Evolutionary conservation across 2,797 vertebrate species (phyloP).

Genomic region (Choloepus didactylus): DNA sequence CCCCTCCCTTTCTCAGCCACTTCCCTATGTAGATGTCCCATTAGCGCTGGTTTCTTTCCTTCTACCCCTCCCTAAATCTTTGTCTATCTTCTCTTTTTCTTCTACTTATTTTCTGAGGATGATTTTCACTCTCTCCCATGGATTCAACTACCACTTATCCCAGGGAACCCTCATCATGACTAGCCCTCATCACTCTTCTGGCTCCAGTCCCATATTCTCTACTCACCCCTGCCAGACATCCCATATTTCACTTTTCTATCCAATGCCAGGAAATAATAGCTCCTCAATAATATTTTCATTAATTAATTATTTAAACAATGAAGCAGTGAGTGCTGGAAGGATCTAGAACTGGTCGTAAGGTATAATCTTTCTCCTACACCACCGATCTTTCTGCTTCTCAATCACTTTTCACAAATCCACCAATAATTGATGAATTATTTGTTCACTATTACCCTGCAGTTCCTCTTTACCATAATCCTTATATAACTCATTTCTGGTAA

Average conservation of each 20-base stretch:
- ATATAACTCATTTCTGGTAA: not conserved
- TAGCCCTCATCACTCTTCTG: not conserved
- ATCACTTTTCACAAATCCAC: not conserved
- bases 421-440: constrained; percentile 34
- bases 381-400: not conserved
- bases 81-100: not conserved
- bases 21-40: constrained; percentile 34
- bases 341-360: not conserved
- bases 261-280: not conserved
- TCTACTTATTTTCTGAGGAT: not conserved
- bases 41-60: not conserved
- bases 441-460: not conserved
- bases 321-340: not conserved
- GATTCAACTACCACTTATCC: not conserved
- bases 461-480: not conserved
- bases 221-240: not conserved
- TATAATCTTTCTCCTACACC: not conserved
- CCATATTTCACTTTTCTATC: not conserved
- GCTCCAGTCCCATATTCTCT: not conserved
- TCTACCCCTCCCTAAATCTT: not conserved
- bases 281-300: not conserved
- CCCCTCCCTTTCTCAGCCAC: not conserved
- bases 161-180: not conserved
- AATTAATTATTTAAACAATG: not conserved
- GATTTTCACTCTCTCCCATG: not conserved